Conservation (phyloP, 30 jellyfish, hydroid and myxozoan genomes). For the Pseudorhiza aurosa region DNA sequence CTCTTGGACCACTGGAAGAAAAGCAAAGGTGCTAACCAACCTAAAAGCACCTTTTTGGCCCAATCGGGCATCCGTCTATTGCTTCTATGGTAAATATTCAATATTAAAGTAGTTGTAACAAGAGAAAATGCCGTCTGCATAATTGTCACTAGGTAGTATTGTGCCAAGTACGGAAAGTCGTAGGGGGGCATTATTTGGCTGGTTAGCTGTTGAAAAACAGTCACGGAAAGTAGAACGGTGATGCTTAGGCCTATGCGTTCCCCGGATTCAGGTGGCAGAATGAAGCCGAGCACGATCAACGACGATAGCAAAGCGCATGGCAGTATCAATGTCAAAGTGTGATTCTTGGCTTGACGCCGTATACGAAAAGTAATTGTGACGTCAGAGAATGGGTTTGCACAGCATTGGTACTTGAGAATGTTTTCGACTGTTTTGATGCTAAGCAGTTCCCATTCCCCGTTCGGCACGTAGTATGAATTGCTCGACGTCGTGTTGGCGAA, state of each 20-base stretch:
- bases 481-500: constrained; percentile 17
- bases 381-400: constrained; percentile 69
- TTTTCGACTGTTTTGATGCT: constrained; percentile 52
- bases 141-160: constrained; percentile 73
- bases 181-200: constrained; percentile 86
- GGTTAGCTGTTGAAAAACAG: constrained; percentile 81
- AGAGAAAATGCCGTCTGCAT: constrained; percentile 74
- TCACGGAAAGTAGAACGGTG: constrained; percentile 76
- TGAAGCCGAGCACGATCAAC: constrained; percentile 71
- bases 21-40: constrained; percentile 75
- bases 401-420: constrained; percentile 69
- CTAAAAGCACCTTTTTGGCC: constrained; percentile 58
- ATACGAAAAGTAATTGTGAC: constrained; percentile 56
- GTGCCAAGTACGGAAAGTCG: constrained; percentile 85
- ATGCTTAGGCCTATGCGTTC: constrained; percentile 79
- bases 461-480: constrained; percentile 56
- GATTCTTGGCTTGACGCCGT: constrained; percentile 69
- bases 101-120: constrained; percentile 63
- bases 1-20: constrained; percentile 58
- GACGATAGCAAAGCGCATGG: constrained; percentile 85
- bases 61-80: constrained; percentile 67
- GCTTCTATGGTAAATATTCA: constrained; percentile 79
- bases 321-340: constrained; percentile 64
- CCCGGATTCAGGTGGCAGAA: constrained; percentile 86
- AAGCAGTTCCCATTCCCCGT: constrained; percentile 78